A percentile compares a stretch with the other conserved stretches of the same genome.
phyloP scores from a whole-genome alignment of 2,113 vertebrate species.

The Excalfactoria chinensis region DNA sequence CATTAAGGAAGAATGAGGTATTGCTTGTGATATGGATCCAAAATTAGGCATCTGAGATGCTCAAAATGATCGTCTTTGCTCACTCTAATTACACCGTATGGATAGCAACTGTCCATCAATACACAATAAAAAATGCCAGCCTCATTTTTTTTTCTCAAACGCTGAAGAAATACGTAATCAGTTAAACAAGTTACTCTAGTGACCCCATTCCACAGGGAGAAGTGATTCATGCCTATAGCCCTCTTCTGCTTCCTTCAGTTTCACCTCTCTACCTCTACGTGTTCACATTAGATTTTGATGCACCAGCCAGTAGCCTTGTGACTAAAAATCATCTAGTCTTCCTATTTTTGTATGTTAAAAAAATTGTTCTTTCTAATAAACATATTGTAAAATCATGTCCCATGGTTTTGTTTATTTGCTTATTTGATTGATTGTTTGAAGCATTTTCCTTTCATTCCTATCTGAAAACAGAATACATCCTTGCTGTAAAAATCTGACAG shows the following conservation, averaged over 20 bases:
- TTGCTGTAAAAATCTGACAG: neutral
- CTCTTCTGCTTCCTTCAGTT: neutral
- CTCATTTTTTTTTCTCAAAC: neutral
- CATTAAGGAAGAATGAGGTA: neutral
- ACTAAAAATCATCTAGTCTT: neutral
- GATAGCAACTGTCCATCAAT: neutral
- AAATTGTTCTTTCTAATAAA: neutral
- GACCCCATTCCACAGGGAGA: neutral
- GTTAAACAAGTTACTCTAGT: neutral
- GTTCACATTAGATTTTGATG: neutral
- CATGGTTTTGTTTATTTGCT: neutral
- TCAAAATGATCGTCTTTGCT: neutral
- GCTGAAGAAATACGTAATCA: neutral
- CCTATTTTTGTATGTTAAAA: neutral
- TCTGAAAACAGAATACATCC: neutral
- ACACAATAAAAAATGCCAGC: neutral
- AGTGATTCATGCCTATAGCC: neutral
- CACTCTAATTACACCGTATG: neutral
- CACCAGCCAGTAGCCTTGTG: neutral
- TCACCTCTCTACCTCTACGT: neutral
- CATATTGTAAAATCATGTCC: neutral
- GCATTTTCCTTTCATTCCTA: neutral
- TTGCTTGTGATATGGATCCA: neutral
- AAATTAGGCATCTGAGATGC: neutral
- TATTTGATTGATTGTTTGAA: neutral